Evolutionary conservation across 2,797 vertebrate genomes (phyloP), one percentile per base, ranked within the genome.

Genomic region (Hoplostethus atlanticus): DNA sequence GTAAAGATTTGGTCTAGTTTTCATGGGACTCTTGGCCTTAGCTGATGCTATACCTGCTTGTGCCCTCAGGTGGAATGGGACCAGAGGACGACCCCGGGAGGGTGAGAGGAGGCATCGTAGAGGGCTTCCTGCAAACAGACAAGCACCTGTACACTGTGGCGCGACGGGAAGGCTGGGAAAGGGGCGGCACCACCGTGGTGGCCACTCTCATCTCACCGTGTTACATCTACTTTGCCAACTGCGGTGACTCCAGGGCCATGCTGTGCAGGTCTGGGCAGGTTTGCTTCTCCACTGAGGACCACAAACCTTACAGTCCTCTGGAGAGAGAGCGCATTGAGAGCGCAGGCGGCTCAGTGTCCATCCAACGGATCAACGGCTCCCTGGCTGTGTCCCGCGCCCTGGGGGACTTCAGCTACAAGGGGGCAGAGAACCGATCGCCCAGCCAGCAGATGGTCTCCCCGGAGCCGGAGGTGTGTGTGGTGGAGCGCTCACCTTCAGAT

Each of bases 351-450:
- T 91, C 94, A 0, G 94, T 96, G 62, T 90, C 87, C 68, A 67
- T 95, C 79, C 93, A 96, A 57, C 88, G 95, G 2, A 92, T 96
- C 83, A 95, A 96, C 3, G 95, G 96, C 59, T 96, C 96, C 3
- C 77, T 96, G 90, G 96, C 96, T 0, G 95, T 96, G 48, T 97
- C 95, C 6, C 92, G 95, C 0, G 95, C 94, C 0, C 88, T 97
- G 72, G 96, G 96, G 0, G 95, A 96, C 85, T 97, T 96, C 76
- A 91, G 92, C 86, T 96, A 95, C 91, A 96, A 97, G 90, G 93
- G 92, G 4, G 94, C 88, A 0, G 94, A 94, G 63, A 95, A 95
- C 92, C 84, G 94, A 31, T 75, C 86, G 0, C 87, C 93, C 3
- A 86, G 86, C 21, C 86, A 95, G 77, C 96, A 96, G 84, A 95